These are phyloP conservation scores for Knipowitschia caucasica DNA, from an alignment of 2,797 vertebrate species.

Conservation along the genomic window DNA sequence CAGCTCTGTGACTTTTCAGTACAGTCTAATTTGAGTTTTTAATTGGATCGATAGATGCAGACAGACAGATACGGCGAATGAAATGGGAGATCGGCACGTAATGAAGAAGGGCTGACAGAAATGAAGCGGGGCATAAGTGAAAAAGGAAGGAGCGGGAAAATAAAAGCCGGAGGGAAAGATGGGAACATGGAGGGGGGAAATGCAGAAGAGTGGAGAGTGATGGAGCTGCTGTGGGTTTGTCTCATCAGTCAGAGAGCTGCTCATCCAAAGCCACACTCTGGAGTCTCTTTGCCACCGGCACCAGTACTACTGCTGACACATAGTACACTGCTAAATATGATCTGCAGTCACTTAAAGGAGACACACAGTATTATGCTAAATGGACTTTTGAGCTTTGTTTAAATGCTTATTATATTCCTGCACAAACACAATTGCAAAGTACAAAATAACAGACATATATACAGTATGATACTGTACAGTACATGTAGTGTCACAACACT, in stretches of 20 bases:
- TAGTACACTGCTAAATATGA: background rate
- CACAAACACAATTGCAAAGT: no score
- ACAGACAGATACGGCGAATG: constrained; percentile 26
- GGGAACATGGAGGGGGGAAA: constrained; percentile 50
- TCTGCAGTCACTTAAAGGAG: no score
- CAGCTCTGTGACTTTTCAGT: background rate
- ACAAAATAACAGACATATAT: no score
- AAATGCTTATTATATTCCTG: no score
- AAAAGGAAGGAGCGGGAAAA: constrained; percentile 19
- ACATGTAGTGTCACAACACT: no score
- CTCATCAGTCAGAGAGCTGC: constrained; percentile 66
- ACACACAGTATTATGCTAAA: no score
- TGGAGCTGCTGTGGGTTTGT: constrained; percentile 37
- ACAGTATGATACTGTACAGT: no score
- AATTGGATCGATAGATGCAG: constrained; percentile 28
- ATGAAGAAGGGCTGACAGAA: constrained; percentile 45
- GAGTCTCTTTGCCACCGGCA: constrained; percentile 55
- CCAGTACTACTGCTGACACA: constrained; percentile 39
- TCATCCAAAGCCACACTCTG: constrained; percentile 55
- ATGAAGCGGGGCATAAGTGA: constrained; percentile 31
- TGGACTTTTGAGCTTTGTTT: no score
- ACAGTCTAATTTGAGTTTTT: constrained; percentile 11
- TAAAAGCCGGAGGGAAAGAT: constrained; percentile 35
- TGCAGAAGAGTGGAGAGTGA: constrained; percentile 39
- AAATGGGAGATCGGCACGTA: constrained; percentile 7